These are phyloP conservation scores for Brachynemurus nebulosus DNA, from an alignment of 2,888 invertebrate species.

Conservation along the genomic window DNA sequence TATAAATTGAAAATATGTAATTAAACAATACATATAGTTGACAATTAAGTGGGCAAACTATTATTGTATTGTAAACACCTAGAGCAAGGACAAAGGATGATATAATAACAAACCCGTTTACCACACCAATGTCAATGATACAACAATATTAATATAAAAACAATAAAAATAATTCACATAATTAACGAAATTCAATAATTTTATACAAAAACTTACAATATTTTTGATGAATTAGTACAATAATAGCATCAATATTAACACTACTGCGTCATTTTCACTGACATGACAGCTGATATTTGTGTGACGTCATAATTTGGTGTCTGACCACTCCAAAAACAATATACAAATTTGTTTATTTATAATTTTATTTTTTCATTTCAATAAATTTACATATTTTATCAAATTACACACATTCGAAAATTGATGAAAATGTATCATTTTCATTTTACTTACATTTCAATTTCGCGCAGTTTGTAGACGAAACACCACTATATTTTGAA, in stretches of 20 bases:
- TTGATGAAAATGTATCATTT: too few relatives aligned
- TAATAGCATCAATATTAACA: slow-evolving; percentile 20
- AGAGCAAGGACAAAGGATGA: slow-evolving; percentile 10
- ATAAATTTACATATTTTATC: too few relatives aligned
- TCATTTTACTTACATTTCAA: too few relatives aligned
- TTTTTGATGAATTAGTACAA: slow-evolving; percentile 3
- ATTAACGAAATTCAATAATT: neutral
- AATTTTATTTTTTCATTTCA: neutral
- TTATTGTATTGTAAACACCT: slow-evolving; percentile 1
- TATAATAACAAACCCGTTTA: slow-evolving; percentile 6
- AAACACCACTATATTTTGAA: too few relatives aligned
- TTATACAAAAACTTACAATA: slow-evolving; percentile 2
- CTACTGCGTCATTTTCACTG: slow-evolving; percentile 46
- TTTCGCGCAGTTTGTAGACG: too few relatives aligned
- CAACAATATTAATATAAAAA: too few relatives aligned
- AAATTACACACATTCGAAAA: too few relatives aligned
- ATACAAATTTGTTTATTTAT: neutral
- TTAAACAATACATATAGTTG: neutral
- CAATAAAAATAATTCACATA: too few relatives aligned
- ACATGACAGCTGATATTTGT: slow-evolving; percentile 35
- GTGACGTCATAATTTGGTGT: slow-evolving; percentile 38
- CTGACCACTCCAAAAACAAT: neutral
- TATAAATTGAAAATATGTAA: neutral
- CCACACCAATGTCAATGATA: too few relatives aligned
- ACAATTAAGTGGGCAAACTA: neutral